phyloP scores from a whole-genome alignment of 2,113 vertebrate genomes.

The Cariama cristata region DNA sequence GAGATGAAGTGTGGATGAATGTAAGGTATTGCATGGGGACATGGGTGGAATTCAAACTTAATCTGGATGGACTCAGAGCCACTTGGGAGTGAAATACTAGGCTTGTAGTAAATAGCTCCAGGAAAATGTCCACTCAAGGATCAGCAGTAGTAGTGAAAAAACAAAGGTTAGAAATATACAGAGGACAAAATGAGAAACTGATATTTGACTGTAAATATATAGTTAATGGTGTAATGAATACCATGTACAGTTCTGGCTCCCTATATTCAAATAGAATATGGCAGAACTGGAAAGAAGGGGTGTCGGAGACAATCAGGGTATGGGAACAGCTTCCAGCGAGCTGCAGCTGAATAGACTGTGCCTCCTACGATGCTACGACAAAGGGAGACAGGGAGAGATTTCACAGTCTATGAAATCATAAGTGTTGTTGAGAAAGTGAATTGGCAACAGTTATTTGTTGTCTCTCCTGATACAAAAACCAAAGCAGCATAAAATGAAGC shows the following conservation, averaged over 20 bases:
- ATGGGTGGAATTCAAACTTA: not conserved
- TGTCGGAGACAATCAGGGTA: not conserved
- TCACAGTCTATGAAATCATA: not conserved
- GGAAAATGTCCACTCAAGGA: not conserved
- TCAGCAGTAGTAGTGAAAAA: not conserved
- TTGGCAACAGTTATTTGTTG: not conserved
- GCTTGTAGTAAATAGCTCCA: not conserved
- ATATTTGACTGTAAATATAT: not conserved
- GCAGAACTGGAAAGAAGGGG: not conserved
- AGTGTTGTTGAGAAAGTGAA: not conserved
- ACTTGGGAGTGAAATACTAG: not conserved
- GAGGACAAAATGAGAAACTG: not conserved
- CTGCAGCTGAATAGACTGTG: not conserved
- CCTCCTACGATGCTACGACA: not conserved
- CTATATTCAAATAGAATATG: not conserved
- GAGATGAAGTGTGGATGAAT: not conserved
- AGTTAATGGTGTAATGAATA: not conserved
- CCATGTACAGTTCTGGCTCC: fast-evolving
- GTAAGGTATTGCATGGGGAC: not conserved
- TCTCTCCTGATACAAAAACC: not conserved
- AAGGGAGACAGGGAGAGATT: not conserved
- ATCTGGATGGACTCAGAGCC: not conserved
- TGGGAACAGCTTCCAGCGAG: not conserved
- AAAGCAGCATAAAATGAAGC: not conserved
- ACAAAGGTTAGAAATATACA: not conserved